These are phyloP conservation scores for Capitella teleta DNA, from an alignment of 1,140 invertebrate species.

Conservation along the genomic window DNA sequence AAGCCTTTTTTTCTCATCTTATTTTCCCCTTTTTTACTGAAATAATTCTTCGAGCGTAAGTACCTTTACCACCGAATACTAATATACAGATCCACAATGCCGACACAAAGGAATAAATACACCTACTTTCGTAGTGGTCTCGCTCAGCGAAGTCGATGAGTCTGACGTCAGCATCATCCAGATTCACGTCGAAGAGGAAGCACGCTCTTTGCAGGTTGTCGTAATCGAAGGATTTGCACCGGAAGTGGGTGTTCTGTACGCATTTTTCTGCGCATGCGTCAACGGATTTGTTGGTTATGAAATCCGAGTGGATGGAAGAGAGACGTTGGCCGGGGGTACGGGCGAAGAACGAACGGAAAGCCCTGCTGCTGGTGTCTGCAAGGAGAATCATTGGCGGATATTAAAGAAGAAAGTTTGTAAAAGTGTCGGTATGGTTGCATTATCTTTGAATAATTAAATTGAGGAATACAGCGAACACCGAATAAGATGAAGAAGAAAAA, in stretches of 20 bases:
- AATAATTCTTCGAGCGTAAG: no score
- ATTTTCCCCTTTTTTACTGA: no score
- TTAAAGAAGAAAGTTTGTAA: no score
- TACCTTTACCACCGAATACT: neutral
- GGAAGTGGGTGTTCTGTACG: constrained; percentile 25
- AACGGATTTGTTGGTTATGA: constrained; percentile 1
- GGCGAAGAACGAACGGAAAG: constrained; percentile 5
- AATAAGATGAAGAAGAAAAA: no score
- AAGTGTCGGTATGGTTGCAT: no score
- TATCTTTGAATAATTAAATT: no score
- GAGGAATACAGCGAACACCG: no score
- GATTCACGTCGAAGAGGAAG: constrained; percentile 3
- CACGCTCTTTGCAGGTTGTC: neutral
- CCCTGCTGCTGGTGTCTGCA: no score
- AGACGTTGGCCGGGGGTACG: constrained; percentile 1
- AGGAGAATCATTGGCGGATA: no score
- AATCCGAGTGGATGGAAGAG: neutral
- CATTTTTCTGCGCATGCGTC: constrained; percentile 15
- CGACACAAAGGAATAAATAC: neutral
- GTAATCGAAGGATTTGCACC: constrained; percentile 33
- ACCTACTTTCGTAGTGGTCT: constrained; percentile 11
- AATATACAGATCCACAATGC: neutral
- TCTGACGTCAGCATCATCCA: constrained; percentile 4
- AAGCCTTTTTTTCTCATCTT: neutral
- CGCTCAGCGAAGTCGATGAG: neutral